Percentiles rank a stretch among this genome's conserved stretches.
Evolutionary conservation across 53 echinoderm and acorn worm species (phyloP).

Genomic region (Crossaster papposus): DNA sequence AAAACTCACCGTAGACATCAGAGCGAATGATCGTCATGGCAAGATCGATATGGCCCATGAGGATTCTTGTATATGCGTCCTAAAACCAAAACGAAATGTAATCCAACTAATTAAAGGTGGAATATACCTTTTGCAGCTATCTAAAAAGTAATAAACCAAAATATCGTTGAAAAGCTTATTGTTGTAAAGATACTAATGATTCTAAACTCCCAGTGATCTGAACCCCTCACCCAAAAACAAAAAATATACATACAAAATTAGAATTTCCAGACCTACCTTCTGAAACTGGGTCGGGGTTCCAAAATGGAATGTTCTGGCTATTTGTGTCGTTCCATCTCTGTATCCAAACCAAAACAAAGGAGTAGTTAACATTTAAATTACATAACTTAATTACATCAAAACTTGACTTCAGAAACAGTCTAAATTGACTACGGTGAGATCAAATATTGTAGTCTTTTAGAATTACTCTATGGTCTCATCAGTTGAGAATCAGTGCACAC

Average conservation of each 20-base stretch:
- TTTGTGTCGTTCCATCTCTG: constrained; percentile 69
- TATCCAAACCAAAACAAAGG: constrained; percentile 4
- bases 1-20: constrained; percentile 63
- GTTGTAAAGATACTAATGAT: no score
- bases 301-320: constrained; percentile 71
- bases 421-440: no score
- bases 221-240: no score
- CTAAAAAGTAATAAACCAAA: no score
- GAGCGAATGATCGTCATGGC: constrained; percentile 53
- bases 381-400: background rate
- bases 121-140: no score
- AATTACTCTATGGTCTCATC: background rate
- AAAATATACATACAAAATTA: no score
- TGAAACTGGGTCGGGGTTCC: constrained; percentile 65
- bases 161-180: no score
- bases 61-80: constrained; percentile 68
- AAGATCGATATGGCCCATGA: constrained; percentile 67
- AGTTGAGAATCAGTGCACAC: no score
- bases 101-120: background rate
- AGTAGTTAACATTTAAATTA: background rate
- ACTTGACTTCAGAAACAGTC: background rate
- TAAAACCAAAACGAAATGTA: background rate
- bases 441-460: no score
- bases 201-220: no score
- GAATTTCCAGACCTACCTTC: constrained; percentile 63